Evolutionary conservation across 2,113 vertebrate species (phyloP), one percentile per base, ranked within the genome.

Genomic region (Felis chaus): DNA sequence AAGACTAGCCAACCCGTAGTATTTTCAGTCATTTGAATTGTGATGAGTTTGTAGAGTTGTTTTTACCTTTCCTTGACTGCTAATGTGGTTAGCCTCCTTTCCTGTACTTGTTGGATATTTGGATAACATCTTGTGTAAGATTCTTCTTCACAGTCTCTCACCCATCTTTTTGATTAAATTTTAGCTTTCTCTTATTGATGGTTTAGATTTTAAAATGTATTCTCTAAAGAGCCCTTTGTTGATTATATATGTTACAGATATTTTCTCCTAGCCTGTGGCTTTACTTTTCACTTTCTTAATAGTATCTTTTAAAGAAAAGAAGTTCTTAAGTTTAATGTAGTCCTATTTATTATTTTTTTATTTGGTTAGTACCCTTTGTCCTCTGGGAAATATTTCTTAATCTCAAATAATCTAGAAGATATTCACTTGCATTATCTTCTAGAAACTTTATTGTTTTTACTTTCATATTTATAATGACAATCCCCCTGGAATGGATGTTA

Each of bases 21-120:
- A 18, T 45, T 94, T 91, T 94, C 18, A 39, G 10, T 89, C 21
- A 76, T 66, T 78, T 76, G 71, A 97, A 91, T 84, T 93, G n/a
- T 96, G 53, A 39, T 55, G 61, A 31, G 11, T 69, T 76, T 92
- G 7, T 57, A 66, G 79, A 50, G 21, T 29, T 74, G 15, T n/a
- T 27, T 93, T 92, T 55, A 81, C 4, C 13, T 91, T 86, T 81
- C 19, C 23, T 93, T 76, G 13, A 31, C 66, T 91, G 63, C 50
- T 31, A 78, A 71, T 36, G 71, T 92, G 9, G 23, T 53, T 8
- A 63, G 8, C 5, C 48, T 21, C 10, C 12, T 95, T 94, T 48
- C 39, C 50, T 69, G 27, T 73, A 29, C 73, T 87, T 92, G 23
- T 7, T 82, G 65, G 36, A 39, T 13, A 48, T 81, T 89, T 23